Evolutionary conservation across 2,888 invertebrate genomes (phyloP), one percentile per base, ranked within the genome.

Genomic region (Asteroscopus sphinx): DNA sequence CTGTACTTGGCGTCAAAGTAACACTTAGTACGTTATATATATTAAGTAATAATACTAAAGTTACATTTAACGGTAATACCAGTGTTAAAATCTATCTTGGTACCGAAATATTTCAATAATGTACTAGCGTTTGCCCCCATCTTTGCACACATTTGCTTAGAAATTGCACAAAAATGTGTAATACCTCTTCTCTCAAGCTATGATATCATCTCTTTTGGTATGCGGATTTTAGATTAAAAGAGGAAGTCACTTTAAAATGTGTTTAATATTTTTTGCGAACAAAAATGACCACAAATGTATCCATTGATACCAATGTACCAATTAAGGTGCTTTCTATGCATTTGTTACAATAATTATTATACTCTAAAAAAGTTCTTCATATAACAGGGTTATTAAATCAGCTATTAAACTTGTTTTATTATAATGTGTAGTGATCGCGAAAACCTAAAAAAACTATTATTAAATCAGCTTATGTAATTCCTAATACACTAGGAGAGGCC

Each of bases 181-280:
- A 68, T 65, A 46, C 36, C 9, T 61, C 21, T 59, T 47, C 39
- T 33, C 16, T 35, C 9, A 36, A 6, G 16, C 41, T 26, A 56
- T 48, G 44, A 36, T 57, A 61, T 51, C 51, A 56, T 51, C 48
- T 53, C 39, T 62, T 68, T 53, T 48, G 12, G 62, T 68, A 61
- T 65, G 53, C 69, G 62, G 54, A 68, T 53, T 45, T 61, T 33
- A 61, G 47, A 65, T 65, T 68, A 65, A 65, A 65, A 48, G 52
- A 28, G 68, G 53, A 48, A 40, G 13, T 32, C 9, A 17, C 33
- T 42, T 42, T 26, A 51, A 17, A 39, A 41, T 41, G 16, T 32
- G 12, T 42, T 46, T 28, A 30, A 48, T 65, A 56, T 36, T 55
- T 48, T 32, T 33, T 12, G 11, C 12, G 9, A 15, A 1, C 3